phyloP scores from a whole-genome alignment of 2,797 vertebrate species.

The Meriones psammophilus region DNA sequence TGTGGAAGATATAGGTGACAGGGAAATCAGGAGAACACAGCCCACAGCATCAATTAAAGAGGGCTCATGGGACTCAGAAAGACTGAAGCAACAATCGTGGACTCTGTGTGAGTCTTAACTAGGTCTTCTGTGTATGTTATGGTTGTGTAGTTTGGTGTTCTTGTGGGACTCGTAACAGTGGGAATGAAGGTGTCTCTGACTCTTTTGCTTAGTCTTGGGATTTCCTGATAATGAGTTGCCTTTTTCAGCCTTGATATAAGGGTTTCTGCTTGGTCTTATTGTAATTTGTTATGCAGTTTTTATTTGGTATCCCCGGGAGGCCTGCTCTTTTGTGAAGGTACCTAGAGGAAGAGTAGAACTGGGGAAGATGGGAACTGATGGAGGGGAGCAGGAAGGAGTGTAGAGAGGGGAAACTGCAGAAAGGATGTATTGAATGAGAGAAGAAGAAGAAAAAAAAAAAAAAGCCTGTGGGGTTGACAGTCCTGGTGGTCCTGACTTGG shows the following conservation, averaged over 20 bases:
- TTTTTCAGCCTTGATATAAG: neutral
- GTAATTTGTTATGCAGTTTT: neutral
- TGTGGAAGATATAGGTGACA: neutral
- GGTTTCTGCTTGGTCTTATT: neutral
- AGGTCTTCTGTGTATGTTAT: neutral
- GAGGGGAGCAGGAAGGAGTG: neutral
- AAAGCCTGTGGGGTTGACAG: accelerated
- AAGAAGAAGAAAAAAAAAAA: neutral
- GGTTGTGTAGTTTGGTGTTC: neutral
- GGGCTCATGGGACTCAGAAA: neutral
- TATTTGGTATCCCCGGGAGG: neutral
- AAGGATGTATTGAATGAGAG: neutral
- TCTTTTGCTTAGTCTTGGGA: neutral
- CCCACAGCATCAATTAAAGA: neutral
- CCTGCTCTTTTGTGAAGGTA: neutral
- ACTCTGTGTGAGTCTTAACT: neutral
- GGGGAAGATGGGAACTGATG: neutral
- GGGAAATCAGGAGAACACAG: neutral
- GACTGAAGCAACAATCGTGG: neutral
- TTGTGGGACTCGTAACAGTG: neutral
- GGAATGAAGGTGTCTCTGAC: neutral
- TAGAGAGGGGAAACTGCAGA: neutral
- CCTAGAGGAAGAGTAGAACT: neutral
- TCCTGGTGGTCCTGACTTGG: neutral
- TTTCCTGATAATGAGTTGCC: neutral